Evolutionary conservation across 2,888 invertebrate species (phyloP).

Genomic region (Stenolophus ochropezus): DNA sequence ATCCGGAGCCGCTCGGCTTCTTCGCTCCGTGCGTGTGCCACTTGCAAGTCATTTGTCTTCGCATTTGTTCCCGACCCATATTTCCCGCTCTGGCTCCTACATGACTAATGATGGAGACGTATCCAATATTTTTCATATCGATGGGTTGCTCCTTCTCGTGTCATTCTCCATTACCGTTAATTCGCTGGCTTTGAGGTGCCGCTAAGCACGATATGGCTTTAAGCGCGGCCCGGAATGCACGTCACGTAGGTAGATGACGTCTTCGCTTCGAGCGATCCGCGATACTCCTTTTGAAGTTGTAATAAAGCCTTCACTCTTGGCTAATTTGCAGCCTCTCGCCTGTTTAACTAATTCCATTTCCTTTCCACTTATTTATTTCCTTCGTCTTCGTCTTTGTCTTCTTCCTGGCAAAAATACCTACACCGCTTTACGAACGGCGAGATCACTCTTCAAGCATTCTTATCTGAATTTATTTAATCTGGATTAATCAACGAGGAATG

Average conservation of each 20-base stretch:
- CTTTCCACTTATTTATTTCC: conserved; percentile 58
- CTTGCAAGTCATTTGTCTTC: conserved; percentile 59
- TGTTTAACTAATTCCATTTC: conserved; percentile 60
- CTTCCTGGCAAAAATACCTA: conserved; percentile 22
- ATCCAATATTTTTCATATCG: conserved; percentile 60
- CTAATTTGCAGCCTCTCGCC: conserved; percentile 56
- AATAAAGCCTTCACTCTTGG: conserved; percentile 60
- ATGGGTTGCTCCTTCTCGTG: conserved; percentile 48
- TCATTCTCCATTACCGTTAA: conserved; percentile 55
- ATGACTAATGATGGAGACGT: conserved; percentile 59
- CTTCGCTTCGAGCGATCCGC: conserved; percentile 34
- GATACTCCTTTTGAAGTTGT: conserved; percentile 60
- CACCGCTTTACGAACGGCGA: not conserved
- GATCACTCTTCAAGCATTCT: conserved; percentile 36
- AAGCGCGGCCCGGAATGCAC: conserved; percentile 17
- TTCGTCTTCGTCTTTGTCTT: conserved; percentile 17
- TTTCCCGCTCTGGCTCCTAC: conserved; percentile 35
- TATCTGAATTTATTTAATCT: conserved; percentile 40
- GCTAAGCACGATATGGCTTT: conserved; percentile 51
- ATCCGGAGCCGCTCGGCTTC: conserved; percentile 1
- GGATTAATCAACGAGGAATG: conserved; percentile 15
- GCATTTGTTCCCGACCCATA: conserved; percentile 57
- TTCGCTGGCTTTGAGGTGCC: conserved; percentile 45
- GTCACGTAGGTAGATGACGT: conserved; percentile 44
- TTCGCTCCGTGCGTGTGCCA: conserved; percentile 48